Evolutionary conservation across 64 coral and sea anemone species (phyloP), one percentile per base, ranked within the genome.

Genomic region (Catalaphyllia jardinei): DNA sequence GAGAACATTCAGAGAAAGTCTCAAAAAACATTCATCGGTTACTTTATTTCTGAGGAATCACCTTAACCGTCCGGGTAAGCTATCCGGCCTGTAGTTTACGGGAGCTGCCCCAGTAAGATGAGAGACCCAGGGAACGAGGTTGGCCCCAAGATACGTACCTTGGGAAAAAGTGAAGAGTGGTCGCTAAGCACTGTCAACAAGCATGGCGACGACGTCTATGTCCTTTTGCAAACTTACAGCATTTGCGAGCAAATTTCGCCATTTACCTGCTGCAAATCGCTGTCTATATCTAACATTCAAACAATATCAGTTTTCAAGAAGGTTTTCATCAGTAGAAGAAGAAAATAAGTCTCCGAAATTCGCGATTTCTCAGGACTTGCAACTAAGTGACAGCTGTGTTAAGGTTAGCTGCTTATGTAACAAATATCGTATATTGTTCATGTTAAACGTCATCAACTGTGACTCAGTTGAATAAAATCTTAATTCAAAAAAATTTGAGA

Each of bases 311-410:
- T 29, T 85, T 27, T 3, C 1, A 13, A 69, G 81, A 14, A 20
- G 24, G 31, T 85, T 38, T 71, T 85, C 63, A 71, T 71, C 81
- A 33, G 65, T 50, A 71, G 39, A 85, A 62, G 62, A 50, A 85
- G 62, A 51, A 38, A 85, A 50, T 18, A 10, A n/a, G n/a, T 15
- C 27, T 25, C 79, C 25, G 15, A 81, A 35, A 9, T 9, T 35
- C 6, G 81, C 38, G 12, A 39, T 2, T 71, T 85, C 81, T 5
- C 62, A 83, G 18, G 87, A 82, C 75, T 82, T 93, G 79, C 55
- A 69, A 7, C 71, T 93, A 20, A 93, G 92, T 57, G 92, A 93
- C 60, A 33, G 79, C 59, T 93, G 92, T 60, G 86, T 93, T 4
- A 89, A 93, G 92, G 92, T 93, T 55, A 72, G 71, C 3, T 63